Evolutionary conservation across 2,888 invertebrate species (phyloP).

Genomic region (Chrysolina americana): DNA sequence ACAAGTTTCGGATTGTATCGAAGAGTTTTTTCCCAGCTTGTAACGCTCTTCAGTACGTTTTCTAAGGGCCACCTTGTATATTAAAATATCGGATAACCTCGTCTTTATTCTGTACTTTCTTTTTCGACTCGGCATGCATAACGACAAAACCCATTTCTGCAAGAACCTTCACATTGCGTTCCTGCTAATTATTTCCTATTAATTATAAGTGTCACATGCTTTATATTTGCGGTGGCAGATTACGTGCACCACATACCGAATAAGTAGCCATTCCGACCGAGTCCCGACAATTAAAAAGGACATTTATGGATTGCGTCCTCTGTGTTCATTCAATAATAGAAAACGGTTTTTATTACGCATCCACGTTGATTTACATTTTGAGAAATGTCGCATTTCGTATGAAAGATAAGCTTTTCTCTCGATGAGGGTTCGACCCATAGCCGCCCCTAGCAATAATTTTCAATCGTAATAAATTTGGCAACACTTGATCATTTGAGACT

Average conservation of each 20-base stretch:
- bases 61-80: too few relatives aligned
- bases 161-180: not conserved
- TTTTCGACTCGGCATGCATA: not conserved
- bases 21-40: too few relatives aligned
- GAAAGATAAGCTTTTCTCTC: not conserved
- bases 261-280: conserved; percentile 13
- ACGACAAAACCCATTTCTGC: not conserved
- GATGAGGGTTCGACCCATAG: not conserved
- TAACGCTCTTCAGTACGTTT: too few relatives aligned
- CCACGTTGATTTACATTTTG: not conserved
- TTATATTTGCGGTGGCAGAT: conserved; percentile 23
- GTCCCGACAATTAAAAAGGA: conserved; percentile 28
- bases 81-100: too few relatives aligned
- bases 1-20: too few relatives aligned
- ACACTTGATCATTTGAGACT: too few relatives aligned
- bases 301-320: conserved; percentile 24
- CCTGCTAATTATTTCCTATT: conserved; percentile 27
- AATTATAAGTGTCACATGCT: conserved; percentile 22
- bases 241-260: conserved; percentile 29
- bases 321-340: conserved; percentile 1
- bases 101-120: too few relatives aligned
- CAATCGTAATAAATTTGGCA: too few relatives aligned
- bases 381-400: not conserved
- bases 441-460: too few relatives aligned
- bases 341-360: not conserved